A percentile compares a stretch with the other conserved stretches of the same genome.
phyloP scores from a whole-genome alignment of 2,113 vertebrate species.

The Ammodytes dubius region DNA sequence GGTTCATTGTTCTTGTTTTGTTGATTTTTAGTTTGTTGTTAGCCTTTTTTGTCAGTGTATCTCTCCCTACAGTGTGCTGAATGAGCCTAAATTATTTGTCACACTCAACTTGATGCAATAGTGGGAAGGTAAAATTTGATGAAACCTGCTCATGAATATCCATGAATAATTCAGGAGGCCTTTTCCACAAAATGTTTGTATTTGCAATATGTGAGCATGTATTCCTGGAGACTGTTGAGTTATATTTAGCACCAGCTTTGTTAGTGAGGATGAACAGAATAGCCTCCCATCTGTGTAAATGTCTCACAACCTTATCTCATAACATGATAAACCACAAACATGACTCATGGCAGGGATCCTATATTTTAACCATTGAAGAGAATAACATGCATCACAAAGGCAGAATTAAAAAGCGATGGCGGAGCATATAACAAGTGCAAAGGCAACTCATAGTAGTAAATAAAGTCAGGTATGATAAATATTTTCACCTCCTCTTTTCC shows the following conservation, averaged over 20 bases:
- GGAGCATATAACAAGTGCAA: not conserved
- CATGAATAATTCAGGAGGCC: constrained; percentile 56
- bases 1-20: constrained; percentile 17
- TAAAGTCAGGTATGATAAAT: too few species aligned
- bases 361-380: constrained; percentile 5
- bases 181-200: constrained; percentile 29
- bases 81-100: constrained; percentile 46
- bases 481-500: too few species aligned
- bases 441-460: not conserved
- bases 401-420: not conserved
- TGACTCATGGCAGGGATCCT: constrained; percentile 12
- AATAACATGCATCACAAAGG: not conserved
- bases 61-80: constrained; percentile 9
- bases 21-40: not conserved
- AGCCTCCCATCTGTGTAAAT: constrained; percentile 11
- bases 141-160: constrained; percentile 31
- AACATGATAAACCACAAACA: constrained; percentile 38
- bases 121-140: constrained; percentile 53
- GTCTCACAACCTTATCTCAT: constrained; percentile 14
- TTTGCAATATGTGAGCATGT: constrained; percentile 35
- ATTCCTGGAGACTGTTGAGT: constrained; percentile 27
- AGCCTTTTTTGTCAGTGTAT: constrained; percentile 21
- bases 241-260: constrained; percentile 19
- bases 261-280: constrained; percentile 35
- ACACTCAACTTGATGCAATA: constrained; percentile 49